Conservation (phyloP, 2,888 invertebrate species). For the Sialis fuliginosa region DNA sequence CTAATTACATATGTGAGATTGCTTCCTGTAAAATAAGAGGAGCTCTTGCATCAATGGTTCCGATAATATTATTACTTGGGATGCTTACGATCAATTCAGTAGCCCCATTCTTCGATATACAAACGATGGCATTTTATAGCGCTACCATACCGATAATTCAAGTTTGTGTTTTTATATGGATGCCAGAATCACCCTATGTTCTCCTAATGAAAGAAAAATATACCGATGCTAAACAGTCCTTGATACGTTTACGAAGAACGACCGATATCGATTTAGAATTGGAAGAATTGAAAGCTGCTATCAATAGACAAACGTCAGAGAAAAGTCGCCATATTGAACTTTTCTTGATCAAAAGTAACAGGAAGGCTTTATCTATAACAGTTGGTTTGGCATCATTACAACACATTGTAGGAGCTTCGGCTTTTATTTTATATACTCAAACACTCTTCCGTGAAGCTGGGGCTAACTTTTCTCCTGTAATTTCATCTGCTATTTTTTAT, state of each 20-base stretch:
- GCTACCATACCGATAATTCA: constrained; percentile 27
- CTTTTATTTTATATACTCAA: constrained; percentile 42
- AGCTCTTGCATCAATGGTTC: constrained; percentile 34
- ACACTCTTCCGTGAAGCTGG: constrained; percentile 25
- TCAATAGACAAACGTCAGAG: constrained; percentile 27
- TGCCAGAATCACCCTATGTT: constrained; percentile 41
- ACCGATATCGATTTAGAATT: constrained; percentile 22
- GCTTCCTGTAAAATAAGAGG: constrained; percentile 39
- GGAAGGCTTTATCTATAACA: constrained; percentile 43
- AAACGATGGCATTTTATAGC: constrained; percentile 28
- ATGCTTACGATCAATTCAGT: constrained; percentile 32
- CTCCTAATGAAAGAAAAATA: constrained; percentile 23
- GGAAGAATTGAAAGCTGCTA: constrained; percentile 16
- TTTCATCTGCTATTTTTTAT: constrained; percentile 19
- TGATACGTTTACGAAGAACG: constrained; percentile 28
- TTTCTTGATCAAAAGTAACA: constrained; percentile 33
- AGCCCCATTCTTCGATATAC: constrained; percentile 29
- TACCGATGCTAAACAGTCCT: constrained; percentile 26
- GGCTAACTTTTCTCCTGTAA: constrained; percentile 22
- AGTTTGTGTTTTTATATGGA: constrained; percentile 26
- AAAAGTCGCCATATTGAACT: constrained; percentile 35
- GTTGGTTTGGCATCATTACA: constrained; percentile 36
- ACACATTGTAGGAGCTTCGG: constrained; percentile 39
- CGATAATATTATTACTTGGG: constrained; percentile 32
- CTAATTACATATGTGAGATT: constrained; percentile 41